Evolutionary conservation across 2,797 vertebrate species (phyloP), one percentile per base, ranked within the genome.

Genomic region (Pseudomugil tenellus): DNA sequence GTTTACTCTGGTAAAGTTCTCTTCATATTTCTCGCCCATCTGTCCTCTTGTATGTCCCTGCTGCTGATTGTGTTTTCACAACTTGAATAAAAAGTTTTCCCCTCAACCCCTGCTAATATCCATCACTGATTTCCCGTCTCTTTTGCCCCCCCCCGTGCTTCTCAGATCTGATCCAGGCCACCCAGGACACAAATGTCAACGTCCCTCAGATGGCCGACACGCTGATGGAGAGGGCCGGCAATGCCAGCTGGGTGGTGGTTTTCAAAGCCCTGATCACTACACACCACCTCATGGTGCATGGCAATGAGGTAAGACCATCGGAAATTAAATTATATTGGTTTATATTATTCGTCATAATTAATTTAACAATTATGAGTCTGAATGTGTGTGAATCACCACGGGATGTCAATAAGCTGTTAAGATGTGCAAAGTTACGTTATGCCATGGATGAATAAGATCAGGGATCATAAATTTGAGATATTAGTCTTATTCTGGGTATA

Each of bases 201-300:
- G 95, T 99, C 81, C 96, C 98, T 68, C 96, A 97, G 93, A 97
- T 99, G 97, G 97, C 97, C 0, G 98, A 99, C 88, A 99, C 96
- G 0, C 93, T 99, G 85, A 95, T 99, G 88, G 98, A 99, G 89
- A 91, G 98, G 88, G 97, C 95, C 5, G 97, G 96, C 1, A 99
- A 98, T 14, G 98, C 97, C 89, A 99, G 97, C 95, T 99, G 98
- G 98, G 95, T 99, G 86, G 98, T 99, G 25, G 98, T 99, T 60
- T 99, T 97, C 92, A 99, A 99, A 92, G 97, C 98, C 62, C 95
- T 99, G 94, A 95, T 98, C 89, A 95, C 97, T 70, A 99, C 97
- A 53, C 97, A 99, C 86, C 96, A 99, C 89, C 94, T 99, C 81
- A 99, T 99, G 97, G 97, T 98, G 86, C 94, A 97, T 23, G 97